phyloP scores from a whole-genome alignment of 1,140 invertebrate genomes.

The Lucilia sericata region DNA sequence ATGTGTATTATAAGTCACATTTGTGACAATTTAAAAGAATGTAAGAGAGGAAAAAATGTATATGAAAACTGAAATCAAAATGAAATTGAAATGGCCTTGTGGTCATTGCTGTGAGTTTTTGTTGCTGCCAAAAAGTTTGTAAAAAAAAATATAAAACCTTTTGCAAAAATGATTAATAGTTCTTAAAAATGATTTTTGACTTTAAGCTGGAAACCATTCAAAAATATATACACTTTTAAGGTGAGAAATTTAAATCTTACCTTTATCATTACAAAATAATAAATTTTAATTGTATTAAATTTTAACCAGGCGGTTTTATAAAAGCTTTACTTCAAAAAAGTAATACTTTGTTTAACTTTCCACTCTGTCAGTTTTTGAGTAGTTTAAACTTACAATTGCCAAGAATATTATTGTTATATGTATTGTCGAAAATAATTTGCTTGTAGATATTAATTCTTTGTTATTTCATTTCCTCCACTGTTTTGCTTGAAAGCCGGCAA shows the following conservation, averaged over 20 bases:
- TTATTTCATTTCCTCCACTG: no score
- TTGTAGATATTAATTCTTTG: no score
- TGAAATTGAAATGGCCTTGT: constrained; percentile 28
- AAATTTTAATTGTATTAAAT: no score
- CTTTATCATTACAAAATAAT: not conserved
- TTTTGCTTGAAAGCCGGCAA: no score
- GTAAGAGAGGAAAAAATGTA: not conserved
- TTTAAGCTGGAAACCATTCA: not conserved
- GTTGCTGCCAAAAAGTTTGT: constrained; percentile 17
- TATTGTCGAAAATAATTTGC: no score
- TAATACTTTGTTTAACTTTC: no score
- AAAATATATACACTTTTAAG: not conserved
- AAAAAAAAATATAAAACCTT: not conserved
- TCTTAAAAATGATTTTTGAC: not conserved
- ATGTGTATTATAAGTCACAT: constrained; percentile 7
- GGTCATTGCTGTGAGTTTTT: not conserved
- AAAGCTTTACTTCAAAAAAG: no score
- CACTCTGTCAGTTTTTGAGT: no score
- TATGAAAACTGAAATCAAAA: not conserved
- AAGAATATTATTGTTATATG: no score
- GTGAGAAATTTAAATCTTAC: constrained; percentile 4
- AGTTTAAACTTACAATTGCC: no score
- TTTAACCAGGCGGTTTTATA: no score
- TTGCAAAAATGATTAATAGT: constrained; percentile 30
- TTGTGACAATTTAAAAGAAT: constrained; percentile 25